Evolutionary conservation across 2,888 invertebrate species (phyloP).

Genomic region (Aspidiotus rigidus): DNA sequence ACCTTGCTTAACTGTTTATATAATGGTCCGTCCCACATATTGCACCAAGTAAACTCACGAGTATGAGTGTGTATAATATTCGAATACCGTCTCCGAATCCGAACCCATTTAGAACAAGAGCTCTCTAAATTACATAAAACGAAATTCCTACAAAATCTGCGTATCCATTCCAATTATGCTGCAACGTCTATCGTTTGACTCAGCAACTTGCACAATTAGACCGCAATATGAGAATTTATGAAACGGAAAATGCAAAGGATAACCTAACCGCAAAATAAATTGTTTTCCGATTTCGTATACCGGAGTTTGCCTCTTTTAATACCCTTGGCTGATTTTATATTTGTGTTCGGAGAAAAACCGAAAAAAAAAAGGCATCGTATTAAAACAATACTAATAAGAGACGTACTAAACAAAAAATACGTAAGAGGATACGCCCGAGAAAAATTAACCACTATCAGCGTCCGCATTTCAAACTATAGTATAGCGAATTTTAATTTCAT

Average conservation of each 20-base stretch:
- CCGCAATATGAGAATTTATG: constrained; percentile 23
- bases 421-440: neutral
- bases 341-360: too few relatives aligned
- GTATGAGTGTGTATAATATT: neutral
- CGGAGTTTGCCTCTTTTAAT: neutral
- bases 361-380: too few relatives aligned
- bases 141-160: neutral
- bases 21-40: constrained; percentile 1
- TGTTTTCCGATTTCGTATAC: constrained; percentile 14
- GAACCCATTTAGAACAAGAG: constrained; percentile 2
- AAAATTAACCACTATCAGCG: neutral
- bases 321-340: neutral
- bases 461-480: neutral
- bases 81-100: neutral
- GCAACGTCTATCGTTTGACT: neutral
- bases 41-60: neutral
- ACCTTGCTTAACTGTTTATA: neutral
- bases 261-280: constrained; percentile 20
- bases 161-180: neutral
- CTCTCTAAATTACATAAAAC: neutral
- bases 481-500: neutral
- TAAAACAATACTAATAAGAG: neutral
- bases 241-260: constrained; percentile 12
- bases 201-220: constrained; percentile 25
- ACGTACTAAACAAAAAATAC: neutral